Base-by-base conservation (phyloP, 2,113 vertebrate genomes). In the Fregetta grallaria region DNA sequence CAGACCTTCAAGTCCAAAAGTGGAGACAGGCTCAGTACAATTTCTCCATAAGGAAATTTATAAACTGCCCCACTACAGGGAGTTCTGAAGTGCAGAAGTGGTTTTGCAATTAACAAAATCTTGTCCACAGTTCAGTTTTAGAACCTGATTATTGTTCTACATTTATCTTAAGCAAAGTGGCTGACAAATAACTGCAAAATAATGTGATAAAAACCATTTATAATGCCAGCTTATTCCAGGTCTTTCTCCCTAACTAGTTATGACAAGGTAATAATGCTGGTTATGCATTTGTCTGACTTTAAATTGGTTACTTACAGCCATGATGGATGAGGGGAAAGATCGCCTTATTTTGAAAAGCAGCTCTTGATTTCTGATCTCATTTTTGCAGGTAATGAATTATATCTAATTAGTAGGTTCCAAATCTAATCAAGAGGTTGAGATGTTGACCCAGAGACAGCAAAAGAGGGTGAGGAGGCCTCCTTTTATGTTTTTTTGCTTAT, bases 221-320 rank as follows among this genome's bases (percentile, higher is more conserved):
- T 98, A 99, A 99, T 98, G 98, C 97, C 96, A 97, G 98, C 98
- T 98, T 98, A 97, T 98, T 98, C 98, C 94, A 96, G 98, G 98
- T 98, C 98, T 98, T 99, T 98, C 98, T 98, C 96, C 98, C 99
- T 99, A 99, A 99, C 98, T 98, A 98, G 99, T 99, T 99, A 99
- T 99, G 99, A 99, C 99, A 99, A 99, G 99, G 99, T 99, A 99
- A 99, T 99, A 99, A 99, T 97, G 98, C 98, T 97, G 98, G 98
- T 94, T 97, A 99, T 98, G 98, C 98, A 99, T 99, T 98, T 98
- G 98, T 99, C 98, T 98, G 98, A 97, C 98, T 98, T 98, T 98
- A 99, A 99, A 99, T 99, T 99, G 99, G 98, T 99, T 99, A 99
- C 99, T 99, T 99, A 99, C 86, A 98, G 98, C 98, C 98, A 98